Percentiles rank a stretch among this genome's conserved stretches.
These are phyloP conservation scores for Chelonus insularis DNA, from an alignment of 1,140 invertebrate species.

Conservation along the genomic window DNA sequence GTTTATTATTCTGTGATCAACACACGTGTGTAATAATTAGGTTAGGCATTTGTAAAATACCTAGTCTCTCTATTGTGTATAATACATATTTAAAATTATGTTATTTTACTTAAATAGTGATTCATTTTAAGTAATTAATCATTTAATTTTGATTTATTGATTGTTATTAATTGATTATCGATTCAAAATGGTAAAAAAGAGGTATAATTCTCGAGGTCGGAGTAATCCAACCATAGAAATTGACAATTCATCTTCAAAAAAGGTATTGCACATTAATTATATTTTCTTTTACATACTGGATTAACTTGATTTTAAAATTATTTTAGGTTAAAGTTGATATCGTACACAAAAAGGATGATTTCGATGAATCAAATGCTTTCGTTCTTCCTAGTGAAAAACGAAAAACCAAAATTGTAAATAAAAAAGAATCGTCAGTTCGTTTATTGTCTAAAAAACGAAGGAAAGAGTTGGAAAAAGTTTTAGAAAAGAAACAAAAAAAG, in stretches of 20 bases:
- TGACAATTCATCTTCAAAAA: slow-evolving; percentile 69
- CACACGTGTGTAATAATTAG: too few relatives aligned
- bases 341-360: slow-evolving; percentile 62
- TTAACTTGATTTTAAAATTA: slow-evolving; percentile 5
- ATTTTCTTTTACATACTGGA: background rate
- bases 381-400: slow-evolving; percentile 82
- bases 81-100: too few relatives aligned
- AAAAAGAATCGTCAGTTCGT: slow-evolving; percentile 62
- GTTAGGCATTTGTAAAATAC: too few relatives aligned
- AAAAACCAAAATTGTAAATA: slow-evolving; percentile 69
- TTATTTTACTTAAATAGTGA: too few relatives aligned
- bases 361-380: slow-evolving; percentile 78
- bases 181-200: slow-evolving; percentile 65
- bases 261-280: slow-evolving; percentile 61
- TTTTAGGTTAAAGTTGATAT: slow-evolving; percentile 69
- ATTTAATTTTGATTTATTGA: too few relatives aligned
- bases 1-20: too few relatives aligned
- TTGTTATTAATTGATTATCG: background rate
- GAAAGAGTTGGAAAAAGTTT: slow-evolving; percentile 83
- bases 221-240: slow-evolving; percentile 70
- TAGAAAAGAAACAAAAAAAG: slow-evolving; percentile 88
- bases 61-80: too few relatives aligned
- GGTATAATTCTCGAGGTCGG: slow-evolving; percentile 78
- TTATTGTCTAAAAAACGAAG: slow-evolving; percentile 85
- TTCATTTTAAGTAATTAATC: too few relatives aligned